phyloP scores from a whole-genome alignment of 2,888 invertebrate species.

The Aricia artaxerxes region DNA sequence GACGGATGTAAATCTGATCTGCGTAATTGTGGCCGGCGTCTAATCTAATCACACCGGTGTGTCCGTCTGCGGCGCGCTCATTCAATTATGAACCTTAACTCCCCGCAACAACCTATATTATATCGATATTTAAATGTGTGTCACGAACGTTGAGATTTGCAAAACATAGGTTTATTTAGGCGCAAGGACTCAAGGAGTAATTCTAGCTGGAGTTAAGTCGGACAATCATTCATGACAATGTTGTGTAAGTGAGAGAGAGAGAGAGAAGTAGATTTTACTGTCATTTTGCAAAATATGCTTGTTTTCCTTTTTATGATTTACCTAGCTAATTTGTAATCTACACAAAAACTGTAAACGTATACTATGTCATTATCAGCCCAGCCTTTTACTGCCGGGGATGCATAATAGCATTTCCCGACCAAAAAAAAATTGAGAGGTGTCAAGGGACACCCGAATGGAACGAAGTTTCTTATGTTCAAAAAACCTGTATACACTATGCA shows the following conservation, averaged over 20 bases:
- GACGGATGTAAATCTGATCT: constrained; percentile 74
- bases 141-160: constrained; percentile 25
- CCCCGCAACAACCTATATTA: constrained; percentile 45
- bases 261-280: too few species aligned
- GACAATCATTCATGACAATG: background rate
- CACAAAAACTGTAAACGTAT: too few species aligned
- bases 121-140: constrained; percentile 49
- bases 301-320: too few species aligned
- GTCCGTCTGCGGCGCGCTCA: constrained; percentile 71
- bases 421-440: too few species aligned
- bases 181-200: background rate
- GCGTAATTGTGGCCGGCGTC: constrained; percentile 77
- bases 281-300: too few species aligned
- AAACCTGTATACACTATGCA: too few species aligned
- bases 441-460: too few species aligned
- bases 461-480: too few species aligned
- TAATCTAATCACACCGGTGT: constrained; percentile 73
- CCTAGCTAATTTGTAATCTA: too few species aligned
- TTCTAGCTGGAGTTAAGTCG: background rate
- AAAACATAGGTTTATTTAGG: background rate
- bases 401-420: too few species aligned
- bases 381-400: too few species aligned
- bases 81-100: constrained; percentile 66
- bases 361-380: too few species aligned
- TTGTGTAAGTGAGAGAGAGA: background rate